Percentiles rank a stretch among this genome's conserved stretches.
Conservation (phyloP, 37 sponge, comb jelly and placozoan genomes). For the Cladorhizidae sp. region DNA sequence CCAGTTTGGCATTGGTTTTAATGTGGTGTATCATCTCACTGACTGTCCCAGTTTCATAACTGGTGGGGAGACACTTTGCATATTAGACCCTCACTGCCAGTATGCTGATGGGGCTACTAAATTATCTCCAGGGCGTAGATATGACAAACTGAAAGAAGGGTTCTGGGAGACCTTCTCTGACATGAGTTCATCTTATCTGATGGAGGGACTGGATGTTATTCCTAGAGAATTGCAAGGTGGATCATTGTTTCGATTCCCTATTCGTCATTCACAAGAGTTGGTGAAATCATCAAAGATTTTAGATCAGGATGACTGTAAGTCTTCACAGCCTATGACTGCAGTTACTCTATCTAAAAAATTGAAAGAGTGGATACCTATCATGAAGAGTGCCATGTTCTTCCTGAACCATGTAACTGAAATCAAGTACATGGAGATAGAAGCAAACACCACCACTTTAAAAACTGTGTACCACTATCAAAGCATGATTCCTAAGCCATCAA, state of each 20-base stretch:
- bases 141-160: conserved; percentile 13
- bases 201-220: background rate
- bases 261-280: conserved; percentile 39
- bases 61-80: conserved; percentile 67
- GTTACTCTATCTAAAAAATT: conserved; percentile 14
- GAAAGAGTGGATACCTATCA: conserved; percentile 41
- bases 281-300: conserved; percentile 42
- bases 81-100: conserved; percentile 76
- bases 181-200: conserved; percentile 46
- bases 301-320: background rate
- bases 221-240: conserved; percentile 58
- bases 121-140: conserved; percentile 48
- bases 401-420: conserved; percentile 56
- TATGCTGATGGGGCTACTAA: conserved; percentile 45
- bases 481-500: background rate
- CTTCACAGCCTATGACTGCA: conserved; percentile 5
- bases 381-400: conserved; percentile 64
- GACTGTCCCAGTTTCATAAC: conserved; percentile 87
- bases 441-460: background rate
- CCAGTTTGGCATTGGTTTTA: conserved; percentile 90
- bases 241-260: conserved; percentile 73
- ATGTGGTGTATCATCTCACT: conserved; percentile 87
- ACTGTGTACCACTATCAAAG: conserved; percentile 4
- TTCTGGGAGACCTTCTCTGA: conserved; percentile 69
- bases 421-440: conserved; percentile 44